Percentiles rank a stretch among this genome's conserved stretches.
Evolutionary conservation across 2,888 invertebrate genomes (phyloP).

Genomic region (Diogma glabrata): DNA sequence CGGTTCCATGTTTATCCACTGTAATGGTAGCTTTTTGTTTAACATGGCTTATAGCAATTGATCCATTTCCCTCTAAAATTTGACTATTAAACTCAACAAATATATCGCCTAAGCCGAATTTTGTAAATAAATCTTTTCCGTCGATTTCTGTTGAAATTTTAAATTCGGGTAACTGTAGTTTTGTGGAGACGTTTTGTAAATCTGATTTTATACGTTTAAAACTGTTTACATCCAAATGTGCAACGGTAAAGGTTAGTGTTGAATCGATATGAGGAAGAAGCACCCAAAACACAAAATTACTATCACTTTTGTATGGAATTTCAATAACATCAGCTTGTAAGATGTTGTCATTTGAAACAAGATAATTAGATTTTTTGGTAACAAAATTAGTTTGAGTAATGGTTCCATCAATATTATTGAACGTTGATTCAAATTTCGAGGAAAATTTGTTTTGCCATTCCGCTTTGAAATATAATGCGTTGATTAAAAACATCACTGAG

Average conservation of each 20-base stretch:
- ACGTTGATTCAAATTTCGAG: background rate
- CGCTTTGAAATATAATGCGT: background rate
- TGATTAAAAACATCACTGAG: background rate
- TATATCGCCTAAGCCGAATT: background rate
- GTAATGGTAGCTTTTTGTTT: constrained; percentile 5
- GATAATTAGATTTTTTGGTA: background rate
- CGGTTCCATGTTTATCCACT: constrained; percentile 4
- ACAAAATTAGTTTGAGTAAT: background rate
- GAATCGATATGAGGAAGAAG: background rate
- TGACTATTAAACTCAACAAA: too few relatives aligned
- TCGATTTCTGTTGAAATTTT: background rate
- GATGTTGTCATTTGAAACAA: background rate
- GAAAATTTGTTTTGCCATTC: background rate
- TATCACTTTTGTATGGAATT: background rate
- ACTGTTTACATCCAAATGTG: background rate
- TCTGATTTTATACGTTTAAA: background rate
- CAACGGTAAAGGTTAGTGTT: background rate
- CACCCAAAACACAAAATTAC: constrained; percentile 5
- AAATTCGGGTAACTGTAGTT: background rate
- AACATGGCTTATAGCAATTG: background rate
- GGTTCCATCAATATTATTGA: background rate
- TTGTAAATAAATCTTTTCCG: background rate
- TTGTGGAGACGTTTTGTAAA: background rate
- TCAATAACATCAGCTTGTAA: background rate
- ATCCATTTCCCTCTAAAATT: background rate